Conservation (phyloP, 2,113 vertebrate genomes). For the Microcebus murinus region DNA sequence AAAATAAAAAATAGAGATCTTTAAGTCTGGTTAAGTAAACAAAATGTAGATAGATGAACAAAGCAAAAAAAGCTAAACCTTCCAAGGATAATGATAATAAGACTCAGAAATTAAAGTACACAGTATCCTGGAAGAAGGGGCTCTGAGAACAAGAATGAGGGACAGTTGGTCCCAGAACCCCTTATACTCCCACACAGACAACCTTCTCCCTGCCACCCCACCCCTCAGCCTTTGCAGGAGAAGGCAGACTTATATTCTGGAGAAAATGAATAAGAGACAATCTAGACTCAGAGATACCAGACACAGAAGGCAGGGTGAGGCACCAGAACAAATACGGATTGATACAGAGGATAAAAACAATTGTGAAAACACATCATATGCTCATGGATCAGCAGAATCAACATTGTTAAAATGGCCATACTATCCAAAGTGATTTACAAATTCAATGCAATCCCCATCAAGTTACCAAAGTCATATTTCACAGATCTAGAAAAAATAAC, state of each 20-base stretch:
- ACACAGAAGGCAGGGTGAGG: background rate
- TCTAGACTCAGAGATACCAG: background rate
- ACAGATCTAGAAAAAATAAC: too few relatives aligned
- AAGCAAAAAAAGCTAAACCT: background rate
- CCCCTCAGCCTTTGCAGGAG: background rate
- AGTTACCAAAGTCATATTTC: too few relatives aligned
- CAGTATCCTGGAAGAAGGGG: background rate
- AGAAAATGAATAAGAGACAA: background rate
- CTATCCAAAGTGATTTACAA: too few relatives aligned
- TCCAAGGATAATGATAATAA: background rate
- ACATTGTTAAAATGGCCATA: too few relatives aligned
- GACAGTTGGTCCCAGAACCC: background rate
- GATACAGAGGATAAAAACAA: too few relatives aligned
- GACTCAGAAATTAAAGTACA: background rate
- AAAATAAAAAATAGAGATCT: background rate
- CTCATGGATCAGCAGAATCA: too few relatives aligned
- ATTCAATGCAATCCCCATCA: too few relatives aligned
- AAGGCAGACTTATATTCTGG: background rate
- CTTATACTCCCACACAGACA: background rate
- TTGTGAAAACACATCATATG: too few relatives aligned
- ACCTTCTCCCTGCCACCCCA: background rate
- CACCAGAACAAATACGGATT: accelerated
- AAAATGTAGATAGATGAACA: background rate
- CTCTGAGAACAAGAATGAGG: background rate
- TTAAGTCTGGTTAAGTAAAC: background rate